Base-by-base conservation (phyloP, 2,797 vertebrate species). In the Hephaestus fuliginosus region DNA sequence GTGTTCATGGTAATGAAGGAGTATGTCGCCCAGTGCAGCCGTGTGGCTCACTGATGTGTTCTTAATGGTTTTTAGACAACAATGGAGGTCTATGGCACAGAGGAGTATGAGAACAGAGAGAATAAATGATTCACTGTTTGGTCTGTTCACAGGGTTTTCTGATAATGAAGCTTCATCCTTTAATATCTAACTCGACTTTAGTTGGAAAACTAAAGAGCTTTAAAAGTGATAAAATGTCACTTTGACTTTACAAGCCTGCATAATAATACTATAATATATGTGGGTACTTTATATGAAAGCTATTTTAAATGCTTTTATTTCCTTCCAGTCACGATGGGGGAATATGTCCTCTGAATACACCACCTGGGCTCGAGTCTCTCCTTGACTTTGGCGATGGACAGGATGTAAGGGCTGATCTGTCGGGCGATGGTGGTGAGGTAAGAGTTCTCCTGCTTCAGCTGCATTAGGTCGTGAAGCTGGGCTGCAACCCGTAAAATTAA, bases 361-460 rank as follows among this genome's bases (percentile, higher is more conserved):
- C 83, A 98, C 98, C 97, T 98, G 92, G 97, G 97, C 90, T 98
- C 97, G 25, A 99, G 95, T 2, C 96, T 91, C 89, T 99, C 97
- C 89, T 97, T 98, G 86, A 99, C 98, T 86, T 97, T 98, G 83
- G 97, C 97, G 0, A 99, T 98, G 83, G 98, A 99, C 81, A 94
- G 91, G 78, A 98, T 95, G 3, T 99, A 99, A 5, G 97, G 98
- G 0, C 94, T 96, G 12, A 98, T 99, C 91, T 99, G 98, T 76
- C 94, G 95, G 89, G 98, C 91, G 80, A 99, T 97, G 25, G 96
- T 97, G 70, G 95, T 97, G 72, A 99, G 87, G 87, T 95, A 97
- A 56, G 92, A 94, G 90, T 99, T 99, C 93, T 98, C 97, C 89
- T 98, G 97, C 86, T 96, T 96, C 81, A 98, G 95, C 94, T 97